Evolutionary conservation across 1,140 invertebrate species (phyloP).

Genomic region (Conopomorpha cramerella): DNA sequence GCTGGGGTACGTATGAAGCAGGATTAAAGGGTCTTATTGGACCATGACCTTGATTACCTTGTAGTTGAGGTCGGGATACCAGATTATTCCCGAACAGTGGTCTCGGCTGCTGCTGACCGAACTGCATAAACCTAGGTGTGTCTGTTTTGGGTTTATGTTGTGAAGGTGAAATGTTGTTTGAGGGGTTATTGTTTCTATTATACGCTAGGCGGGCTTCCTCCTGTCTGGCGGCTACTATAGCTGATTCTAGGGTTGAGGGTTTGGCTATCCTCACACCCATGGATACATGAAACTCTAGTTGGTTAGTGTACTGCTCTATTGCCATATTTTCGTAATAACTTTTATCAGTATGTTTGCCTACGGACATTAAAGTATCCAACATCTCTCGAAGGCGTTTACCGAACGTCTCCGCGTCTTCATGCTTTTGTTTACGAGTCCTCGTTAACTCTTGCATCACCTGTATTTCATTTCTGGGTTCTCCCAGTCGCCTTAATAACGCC

Average conservation of each 20-base stretch:
- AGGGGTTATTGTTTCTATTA: not conserved
- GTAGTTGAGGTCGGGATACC: no score
- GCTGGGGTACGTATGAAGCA: no score
- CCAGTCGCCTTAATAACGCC: not conserved
- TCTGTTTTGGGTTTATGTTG: not conserved
- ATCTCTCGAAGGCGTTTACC: constrained; percentile 1
- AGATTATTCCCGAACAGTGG: no score
- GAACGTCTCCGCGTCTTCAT: constrained; percentile 1
- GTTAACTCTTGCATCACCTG: constrained; percentile 4
- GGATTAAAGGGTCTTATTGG: no score
- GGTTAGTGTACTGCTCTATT: constrained; percentile 1
- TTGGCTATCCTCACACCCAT: constrained; percentile 1
- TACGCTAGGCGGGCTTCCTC: constrained; percentile 2
- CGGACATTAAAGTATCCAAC: not conserved
- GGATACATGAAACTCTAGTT: constrained; percentile 1
- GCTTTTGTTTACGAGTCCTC: not conserved
- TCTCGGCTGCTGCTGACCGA: no score
- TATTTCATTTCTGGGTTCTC: constrained; percentile 1
- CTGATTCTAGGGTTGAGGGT: constrained; percentile 1
- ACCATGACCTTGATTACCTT: no score
- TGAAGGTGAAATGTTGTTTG: not conserved
- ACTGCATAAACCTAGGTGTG: no score
- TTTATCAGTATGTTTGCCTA: constrained; percentile 2
- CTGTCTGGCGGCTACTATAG: not conserved
- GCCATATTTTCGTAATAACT: constrained; percentile 3